phyloP scores from a whole-genome alignment of 2,888 invertebrate genomes.

The Drosophila monieri region DNA sequence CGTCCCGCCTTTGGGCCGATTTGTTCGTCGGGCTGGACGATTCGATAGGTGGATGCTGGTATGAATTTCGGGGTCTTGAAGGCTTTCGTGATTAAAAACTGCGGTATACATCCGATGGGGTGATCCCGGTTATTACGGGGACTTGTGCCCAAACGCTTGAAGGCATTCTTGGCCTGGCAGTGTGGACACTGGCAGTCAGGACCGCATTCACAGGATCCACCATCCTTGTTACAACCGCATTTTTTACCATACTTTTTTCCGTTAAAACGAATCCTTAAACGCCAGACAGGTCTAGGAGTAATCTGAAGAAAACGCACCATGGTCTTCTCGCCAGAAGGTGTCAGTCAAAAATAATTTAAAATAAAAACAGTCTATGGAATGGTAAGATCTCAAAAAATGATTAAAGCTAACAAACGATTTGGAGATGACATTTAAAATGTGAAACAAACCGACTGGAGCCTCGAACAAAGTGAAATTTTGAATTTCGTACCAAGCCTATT shows the following conservation, averaged over 20 bases:
- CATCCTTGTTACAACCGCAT: background rate
- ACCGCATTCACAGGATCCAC: conserved; percentile 15
- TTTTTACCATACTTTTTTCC: background rate
- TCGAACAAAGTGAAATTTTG: too few species aligned
- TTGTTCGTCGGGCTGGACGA: conserved; percentile 14
- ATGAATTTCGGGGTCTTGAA: conserved; percentile 46
- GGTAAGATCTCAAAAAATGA: background rate
- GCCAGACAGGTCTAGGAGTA: background rate
- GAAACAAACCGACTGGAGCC: background rate
- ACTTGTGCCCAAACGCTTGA: conserved; percentile 17
- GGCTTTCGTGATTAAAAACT: conserved; percentile 4
- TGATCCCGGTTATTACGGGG: conserved; percentile 21
- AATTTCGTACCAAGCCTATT: background rate
- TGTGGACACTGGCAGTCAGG: conserved; percentile 12
- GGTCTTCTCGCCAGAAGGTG: background rate
- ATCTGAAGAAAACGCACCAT: background rate
- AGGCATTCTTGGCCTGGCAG: conserved; percentile 1
- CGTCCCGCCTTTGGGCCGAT: conserved; percentile 52
- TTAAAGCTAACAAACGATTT: background rate
- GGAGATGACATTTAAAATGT: background rate
- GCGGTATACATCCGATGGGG: conserved; percentile 10
- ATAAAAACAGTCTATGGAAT: too few species aligned
- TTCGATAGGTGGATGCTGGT: conserved; percentile 17
- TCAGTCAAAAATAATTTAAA: background rate
- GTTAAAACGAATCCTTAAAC: too few species aligned